Percentiles rank a stretch among this genome's conserved stretches.
Conservation (phyloP, 2,113 vertebrate species). For the Crotalus helleri region DNA sequence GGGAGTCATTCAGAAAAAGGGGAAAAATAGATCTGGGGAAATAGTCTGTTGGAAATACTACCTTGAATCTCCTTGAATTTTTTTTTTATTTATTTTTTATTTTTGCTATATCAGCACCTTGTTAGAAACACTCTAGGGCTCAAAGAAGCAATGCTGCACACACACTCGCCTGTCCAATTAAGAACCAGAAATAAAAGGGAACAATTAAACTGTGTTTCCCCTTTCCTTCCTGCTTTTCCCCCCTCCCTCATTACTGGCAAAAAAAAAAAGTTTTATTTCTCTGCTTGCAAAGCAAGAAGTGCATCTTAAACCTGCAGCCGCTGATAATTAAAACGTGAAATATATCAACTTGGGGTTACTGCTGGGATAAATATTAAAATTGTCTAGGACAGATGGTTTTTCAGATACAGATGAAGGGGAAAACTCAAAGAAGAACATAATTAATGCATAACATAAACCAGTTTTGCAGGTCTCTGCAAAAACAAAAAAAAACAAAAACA, state of each 20-base stretch:
- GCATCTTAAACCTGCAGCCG: neutral
- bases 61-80: neutral
- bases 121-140: neutral
- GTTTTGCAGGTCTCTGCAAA: neutral
- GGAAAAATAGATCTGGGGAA: neutral
- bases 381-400: no score
- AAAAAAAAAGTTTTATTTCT: neutral
- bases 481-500: neutral
- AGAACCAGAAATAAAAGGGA: neutral
- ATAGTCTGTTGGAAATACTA: constrained; percentile 1
- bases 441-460: neutral
- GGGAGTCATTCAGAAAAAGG: constrained; percentile 2
- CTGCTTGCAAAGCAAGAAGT: neutral
- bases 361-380: no score
- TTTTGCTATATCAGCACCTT: neutral
- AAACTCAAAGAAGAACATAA: neutral
- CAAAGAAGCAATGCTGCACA: neutral
- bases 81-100: neutral
- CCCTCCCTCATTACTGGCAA: neutral
- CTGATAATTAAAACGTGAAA: no score
- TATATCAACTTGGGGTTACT: no score
- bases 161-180: constrained; percentile 16
- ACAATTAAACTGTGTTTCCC: neutral
- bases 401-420: neutral
- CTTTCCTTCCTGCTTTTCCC: neutral